Percentiles rank a stretch among this genome's conserved stretches.
Evolutionary conservation across 2,888 invertebrate species (phyloP).

Genomic region (Mylabris sibirica): DNA sequence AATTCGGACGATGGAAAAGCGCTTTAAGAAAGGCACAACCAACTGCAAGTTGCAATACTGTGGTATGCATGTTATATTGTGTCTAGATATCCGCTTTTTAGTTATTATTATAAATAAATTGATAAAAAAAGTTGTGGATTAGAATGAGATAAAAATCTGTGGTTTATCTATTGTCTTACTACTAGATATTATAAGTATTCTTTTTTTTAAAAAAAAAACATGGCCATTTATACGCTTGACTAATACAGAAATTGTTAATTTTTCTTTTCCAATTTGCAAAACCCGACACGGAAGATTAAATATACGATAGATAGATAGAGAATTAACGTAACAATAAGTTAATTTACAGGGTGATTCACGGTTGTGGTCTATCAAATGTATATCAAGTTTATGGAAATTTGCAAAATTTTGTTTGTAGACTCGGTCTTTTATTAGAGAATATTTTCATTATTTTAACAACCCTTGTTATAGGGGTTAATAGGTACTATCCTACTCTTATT

Average conservation of each 20-base stretch:
- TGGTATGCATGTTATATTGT: too few relatives aligned
- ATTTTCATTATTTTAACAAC: too few relatives aligned
- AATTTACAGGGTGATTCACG: neutral
- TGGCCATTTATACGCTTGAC: constrained; percentile 33
- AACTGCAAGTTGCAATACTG: too few relatives aligned
- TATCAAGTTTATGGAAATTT: too few relatives aligned
- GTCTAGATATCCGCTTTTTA: neutral
- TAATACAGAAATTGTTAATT: neutral
- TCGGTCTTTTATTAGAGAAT: too few relatives aligned
- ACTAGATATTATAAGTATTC: neutral
- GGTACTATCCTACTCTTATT: too few relatives aligned
- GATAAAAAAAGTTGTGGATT: neutral
- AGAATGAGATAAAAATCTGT: neutral
- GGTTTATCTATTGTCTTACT: neutral
- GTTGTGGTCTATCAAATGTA: too few relatives aligned
- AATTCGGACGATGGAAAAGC: too few relatives aligned
- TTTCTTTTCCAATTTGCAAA: constrained; percentile 9
- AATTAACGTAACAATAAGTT: neutral
- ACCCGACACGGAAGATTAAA: constrained; percentile 24
- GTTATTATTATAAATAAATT: neutral
- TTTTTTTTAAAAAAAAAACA: constrained; percentile 24
- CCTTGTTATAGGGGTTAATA: too few relatives aligned
- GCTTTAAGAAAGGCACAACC: too few relatives aligned
- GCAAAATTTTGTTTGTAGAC: too few relatives aligned
- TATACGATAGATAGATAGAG: constrained; percentile 17